phyloP scores from a whole-genome alignment of 2,888 invertebrate species.

The Andrena bucephala region DNA sequence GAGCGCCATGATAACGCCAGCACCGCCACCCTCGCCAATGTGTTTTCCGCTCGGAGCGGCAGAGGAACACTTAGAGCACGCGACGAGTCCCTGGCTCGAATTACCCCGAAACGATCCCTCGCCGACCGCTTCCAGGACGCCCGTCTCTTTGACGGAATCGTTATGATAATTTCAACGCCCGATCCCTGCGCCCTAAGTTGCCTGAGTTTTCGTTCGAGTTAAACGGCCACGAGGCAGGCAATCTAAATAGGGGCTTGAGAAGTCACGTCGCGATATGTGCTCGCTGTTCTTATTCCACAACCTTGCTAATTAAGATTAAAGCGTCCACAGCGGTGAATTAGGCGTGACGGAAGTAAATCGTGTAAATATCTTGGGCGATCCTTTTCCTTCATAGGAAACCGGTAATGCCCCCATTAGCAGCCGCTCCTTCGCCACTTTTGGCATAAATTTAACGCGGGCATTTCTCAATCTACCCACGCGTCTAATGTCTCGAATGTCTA shows the following conservation, averaged over 20 bases:
- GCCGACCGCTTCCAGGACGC: slow-evolving; percentile 14
- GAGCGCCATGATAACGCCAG: slow-evolving; percentile 78
- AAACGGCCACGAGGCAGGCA: too few species aligned
- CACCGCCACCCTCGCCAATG: slow-evolving; percentile 64
- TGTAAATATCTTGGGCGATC: slow-evolving; percentile 56
- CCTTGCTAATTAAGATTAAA: slow-evolving; percentile 11
- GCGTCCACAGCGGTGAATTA: slow-evolving; percentile 58
- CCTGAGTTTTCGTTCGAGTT: background rate
- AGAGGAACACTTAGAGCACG: slow-evolving; percentile 71
- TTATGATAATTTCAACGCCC: slow-evolving; percentile 48
- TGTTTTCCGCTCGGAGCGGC: slow-evolving; percentile 65
- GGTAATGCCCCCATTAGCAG: slow-evolving; percentile 74
- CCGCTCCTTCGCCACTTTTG: slow-evolving; percentile 48
- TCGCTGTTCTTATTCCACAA: background rate
- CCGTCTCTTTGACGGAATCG: background rate
- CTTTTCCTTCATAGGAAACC: slow-evolving; percentile 46
- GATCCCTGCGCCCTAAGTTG: slow-evolving; percentile 8
- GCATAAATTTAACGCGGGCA: slow-evolving; percentile 3
- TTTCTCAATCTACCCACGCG: background rate
- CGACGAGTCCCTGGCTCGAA: slow-evolving; percentile 68
- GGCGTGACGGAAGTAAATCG: slow-evolving; percentile 49
- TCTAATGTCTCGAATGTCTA: background rate
- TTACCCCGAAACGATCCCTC: slow-evolving; percentile 61
- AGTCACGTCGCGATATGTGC: background rate
- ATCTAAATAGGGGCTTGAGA: background rate